Base-by-base conservation (phyloP, 2,888 invertebrate genomes). In the Laspeyria flexula region DNA sequence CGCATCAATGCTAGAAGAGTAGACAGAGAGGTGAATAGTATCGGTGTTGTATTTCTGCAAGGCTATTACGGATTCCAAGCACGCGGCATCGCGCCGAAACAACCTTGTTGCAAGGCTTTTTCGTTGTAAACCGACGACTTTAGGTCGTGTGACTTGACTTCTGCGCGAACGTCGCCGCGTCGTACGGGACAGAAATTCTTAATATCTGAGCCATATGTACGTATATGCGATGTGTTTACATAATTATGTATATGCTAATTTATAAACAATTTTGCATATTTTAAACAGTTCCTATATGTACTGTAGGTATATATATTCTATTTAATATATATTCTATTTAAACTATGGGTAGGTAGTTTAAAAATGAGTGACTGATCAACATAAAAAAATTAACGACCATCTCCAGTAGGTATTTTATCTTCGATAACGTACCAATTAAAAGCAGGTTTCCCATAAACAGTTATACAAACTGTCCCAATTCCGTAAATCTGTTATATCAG, bases 61-160 rank as follows among this genome's bases (percentile, higher is more conserved):
- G 81, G 84, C 82, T 83, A 81, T 79, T 88, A 81, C 58, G 63
- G 80, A 90, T 89, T 86, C 90, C 75, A 71, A 74, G 65, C 88
- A 83, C 78, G 83, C 71, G 60, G 71, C 73, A 73, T 71, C 75
- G 74, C 73, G 75, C 68, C 76, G 74, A 79, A 75, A 79, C 85
- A 88, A 84, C 90, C 90, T 90, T 88, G 89, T 70, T 60, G 76
- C 89, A 87, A 89, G 89, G 88, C 81, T 85, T 79, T 83, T 77
- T 77, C 69, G 75, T 76, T 74, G 69, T 74, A 78, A 75, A 65
- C 71, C 71, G 71, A 73, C 73, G 50, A 71, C 73, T 71, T 68
- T 73, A 66, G 64, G 58, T 73, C 67, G 65, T 68, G 70, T 66
- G 74, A 56, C 58, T 59, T 43, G 57, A 46, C 43, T 55, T 50